phyloP scores from a whole-genome alignment of 2,113 vertebrate genomes.

The Struthio camelus region DNA sequence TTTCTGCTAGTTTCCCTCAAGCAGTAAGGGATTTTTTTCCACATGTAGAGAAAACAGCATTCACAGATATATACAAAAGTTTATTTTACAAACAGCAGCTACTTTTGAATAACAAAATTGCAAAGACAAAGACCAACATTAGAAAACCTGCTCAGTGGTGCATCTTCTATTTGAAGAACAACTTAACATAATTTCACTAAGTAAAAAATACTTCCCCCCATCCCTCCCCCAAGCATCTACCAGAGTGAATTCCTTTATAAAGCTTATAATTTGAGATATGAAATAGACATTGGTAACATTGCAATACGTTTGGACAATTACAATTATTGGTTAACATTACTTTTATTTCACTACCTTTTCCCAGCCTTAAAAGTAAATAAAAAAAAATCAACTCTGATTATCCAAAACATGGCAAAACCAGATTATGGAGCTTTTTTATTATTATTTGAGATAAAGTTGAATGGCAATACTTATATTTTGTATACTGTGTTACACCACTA shows the following conservation, averaged over 20 bases:
- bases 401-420: background rate
- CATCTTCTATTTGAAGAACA: constrained; percentile 43
- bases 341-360: background rate
- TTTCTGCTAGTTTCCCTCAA: constrained; percentile 27
- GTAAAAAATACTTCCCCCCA: constrained; percentile 44
- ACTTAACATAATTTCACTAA: constrained; percentile 42
- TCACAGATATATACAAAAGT: constrained; percentile 72
- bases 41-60: constrained; percentile 51
- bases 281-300: background rate
- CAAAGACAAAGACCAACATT: constrained; percentile 55
- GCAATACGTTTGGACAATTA: background rate
- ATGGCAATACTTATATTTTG: background rate
- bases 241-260: constrained; percentile 30
- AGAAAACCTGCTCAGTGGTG: constrained; percentile 67
- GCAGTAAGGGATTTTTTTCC: background rate
- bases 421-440: background rate
- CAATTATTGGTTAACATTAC: rapidly evolving
- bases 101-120: constrained; percentile 65
- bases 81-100: constrained; percentile 69
- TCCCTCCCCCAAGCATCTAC: background rate
- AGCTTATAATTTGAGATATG: background rate
- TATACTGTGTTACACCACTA: background rate
- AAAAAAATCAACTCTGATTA: background rate
- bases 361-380: background rate
- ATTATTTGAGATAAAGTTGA: background rate